Evolutionary conservation across 2,888 invertebrate genomes (phyloP).

Genomic region (Podabrus alpinus): DNA sequence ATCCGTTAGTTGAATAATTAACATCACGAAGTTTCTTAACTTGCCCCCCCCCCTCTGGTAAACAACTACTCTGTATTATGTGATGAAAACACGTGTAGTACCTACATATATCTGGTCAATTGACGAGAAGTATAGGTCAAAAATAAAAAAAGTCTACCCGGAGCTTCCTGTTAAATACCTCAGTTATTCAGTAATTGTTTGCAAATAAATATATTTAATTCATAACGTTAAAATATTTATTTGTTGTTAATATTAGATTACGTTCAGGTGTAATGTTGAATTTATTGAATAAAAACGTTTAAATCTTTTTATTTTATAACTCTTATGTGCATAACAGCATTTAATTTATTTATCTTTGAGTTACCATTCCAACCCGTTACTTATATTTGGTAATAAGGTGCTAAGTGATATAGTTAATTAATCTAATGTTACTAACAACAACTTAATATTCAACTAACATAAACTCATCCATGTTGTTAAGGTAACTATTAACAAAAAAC

Average conservation of each 20-base stretch:
- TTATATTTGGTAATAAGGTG: conserved; percentile 42
- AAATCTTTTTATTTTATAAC: not conserved
- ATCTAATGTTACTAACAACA: conserved; percentile 6
- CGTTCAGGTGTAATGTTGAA: not conserved
- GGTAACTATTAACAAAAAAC: not conserved
- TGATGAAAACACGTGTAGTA: not conserved
- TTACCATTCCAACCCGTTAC: conserved; percentile 50
- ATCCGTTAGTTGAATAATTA: no score
- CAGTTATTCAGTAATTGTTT: not conserved
- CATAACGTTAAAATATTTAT: not conserved
- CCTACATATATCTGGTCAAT: not conserved
- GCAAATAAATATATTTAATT: not conserved
- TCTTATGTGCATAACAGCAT: conserved; percentile 47
- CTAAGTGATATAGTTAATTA: conserved; percentile 42
- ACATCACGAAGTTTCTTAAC: no score
- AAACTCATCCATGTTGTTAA: not conserved
- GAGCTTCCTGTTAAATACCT: not conserved
- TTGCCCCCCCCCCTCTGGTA: no score
- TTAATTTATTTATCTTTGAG: conserved; percentile 45
- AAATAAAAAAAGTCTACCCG: not conserved
- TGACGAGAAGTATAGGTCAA: not conserved
- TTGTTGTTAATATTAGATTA: not conserved
- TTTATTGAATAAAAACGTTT: not conserved
- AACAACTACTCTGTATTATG: no score
- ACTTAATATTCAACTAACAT: conserved; percentile 17